Evolutionary conservation across 2,113 vertebrate species (phyloP).

Genomic region (Octodon degus): DNA sequence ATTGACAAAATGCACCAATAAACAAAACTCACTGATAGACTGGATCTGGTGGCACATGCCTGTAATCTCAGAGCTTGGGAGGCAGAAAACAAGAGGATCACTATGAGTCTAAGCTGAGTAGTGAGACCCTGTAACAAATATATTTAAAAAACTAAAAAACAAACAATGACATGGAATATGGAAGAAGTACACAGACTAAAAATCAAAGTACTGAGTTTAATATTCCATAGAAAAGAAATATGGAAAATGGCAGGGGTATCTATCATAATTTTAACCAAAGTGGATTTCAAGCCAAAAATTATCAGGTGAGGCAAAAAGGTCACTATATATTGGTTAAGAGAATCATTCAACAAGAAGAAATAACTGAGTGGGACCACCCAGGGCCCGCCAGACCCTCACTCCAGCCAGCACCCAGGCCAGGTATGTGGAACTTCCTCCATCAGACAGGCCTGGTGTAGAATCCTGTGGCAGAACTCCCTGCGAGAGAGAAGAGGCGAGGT

Average conservation of each 20-base stretch:
- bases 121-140: too few relatives aligned
- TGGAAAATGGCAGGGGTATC: neutral
- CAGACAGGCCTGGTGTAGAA: too few relatives aligned
- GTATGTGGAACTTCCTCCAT: too few relatives aligned
- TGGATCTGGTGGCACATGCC: too few relatives aligned
- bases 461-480: too few relatives aligned
- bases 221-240: neutral
- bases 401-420: neutral
- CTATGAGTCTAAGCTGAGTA: too few relatives aligned
- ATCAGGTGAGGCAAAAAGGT: neutral
- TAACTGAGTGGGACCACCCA: neutral
- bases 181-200: neutral
- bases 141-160: too few relatives aligned
- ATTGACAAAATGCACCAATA: neutral
- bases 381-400: too few relatives aligned
- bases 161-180: neutral
- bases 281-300: neutral
- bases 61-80: too few relatives aligned
- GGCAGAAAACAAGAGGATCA: too few relatives aligned
- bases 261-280: neutral
- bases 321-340: neutral
- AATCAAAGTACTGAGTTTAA: neutral
- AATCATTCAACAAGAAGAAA: neutral
- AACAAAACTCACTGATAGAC: neutral
- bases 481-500: too few relatives aligned